phyloP scores from a whole-genome alignment of 1,140 invertebrate species.

The Lucilia cuprina region DNA sequence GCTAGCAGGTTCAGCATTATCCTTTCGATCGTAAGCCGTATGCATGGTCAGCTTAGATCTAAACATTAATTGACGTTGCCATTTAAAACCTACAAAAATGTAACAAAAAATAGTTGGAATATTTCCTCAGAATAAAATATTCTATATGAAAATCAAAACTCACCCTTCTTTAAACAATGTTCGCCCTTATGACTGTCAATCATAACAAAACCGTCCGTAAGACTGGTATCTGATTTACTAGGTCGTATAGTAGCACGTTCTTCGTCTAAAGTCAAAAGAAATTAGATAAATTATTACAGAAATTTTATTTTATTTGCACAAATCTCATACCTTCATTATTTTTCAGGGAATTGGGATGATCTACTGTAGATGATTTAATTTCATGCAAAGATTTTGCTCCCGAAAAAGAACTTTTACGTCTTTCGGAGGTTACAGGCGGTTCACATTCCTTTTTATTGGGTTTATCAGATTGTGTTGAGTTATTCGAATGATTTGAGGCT shows the following conservation, averaged over 20 bases:
- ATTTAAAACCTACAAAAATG: constrained; percentile 77
- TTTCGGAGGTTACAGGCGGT: constrained; percentile 59
- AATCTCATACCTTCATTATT: constrained; percentile 45
- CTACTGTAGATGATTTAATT: constrained; percentile 57
- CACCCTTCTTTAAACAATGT: constrained; percentile 70
- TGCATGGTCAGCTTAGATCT: constrained; percentile 98
- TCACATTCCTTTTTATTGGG: constrained; percentile 66
- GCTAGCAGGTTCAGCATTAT: constrained; percentile 95
- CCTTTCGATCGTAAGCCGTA: constrained; percentile 95
- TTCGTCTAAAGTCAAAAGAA: constrained; percentile 53
- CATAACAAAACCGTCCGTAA: constrained; percentile 90
- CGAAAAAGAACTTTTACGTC: constrained; percentile 55
- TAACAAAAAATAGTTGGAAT: not conserved
- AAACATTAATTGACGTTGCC: constrained; percentile 92
- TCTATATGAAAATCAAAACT: not conserved
- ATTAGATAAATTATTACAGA: not conserved
- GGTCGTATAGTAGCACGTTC: constrained; percentile 67
- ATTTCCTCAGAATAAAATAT: not conserved
- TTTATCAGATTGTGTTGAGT: constrained; percentile 72
- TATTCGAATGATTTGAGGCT: constrained; percentile 71
- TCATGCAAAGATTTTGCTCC: constrained; percentile 60
- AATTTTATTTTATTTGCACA: not conserved
- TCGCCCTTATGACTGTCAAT: constrained; percentile 66
- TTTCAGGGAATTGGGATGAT: constrained; percentile 45
- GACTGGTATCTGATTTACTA: constrained; percentile 89